Evolutionary conservation across 1,140 invertebrate species (phyloP).

Genomic region (Aricia agestis): DNA sequence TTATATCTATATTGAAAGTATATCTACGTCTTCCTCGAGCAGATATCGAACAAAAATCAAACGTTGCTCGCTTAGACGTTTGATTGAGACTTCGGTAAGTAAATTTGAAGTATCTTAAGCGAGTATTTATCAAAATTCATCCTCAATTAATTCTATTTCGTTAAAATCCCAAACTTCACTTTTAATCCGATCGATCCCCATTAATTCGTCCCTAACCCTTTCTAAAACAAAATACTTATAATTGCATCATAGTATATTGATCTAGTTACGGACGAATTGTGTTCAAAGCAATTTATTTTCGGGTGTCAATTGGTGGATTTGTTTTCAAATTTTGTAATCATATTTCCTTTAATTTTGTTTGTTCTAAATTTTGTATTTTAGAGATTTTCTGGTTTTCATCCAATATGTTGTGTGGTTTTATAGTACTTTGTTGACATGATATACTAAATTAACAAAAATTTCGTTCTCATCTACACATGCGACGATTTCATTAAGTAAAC

Average conservation of each 20-base stretch:
- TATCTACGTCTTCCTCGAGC: background rate
- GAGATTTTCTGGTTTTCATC: background rate
- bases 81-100: background rate
- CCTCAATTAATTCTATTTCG: slow-evolving; percentile 59
- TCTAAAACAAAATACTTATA: slow-evolving; percentile 49
- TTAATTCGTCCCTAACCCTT: slow-evolving; percentile 42
- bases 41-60: background rate
- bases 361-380: background rate
- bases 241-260: slow-evolving; percentile 55
- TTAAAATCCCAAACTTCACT: slow-evolving; percentile 57
- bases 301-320: slow-evolving; percentile 29
- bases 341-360: background rate
- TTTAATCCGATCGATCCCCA: slow-evolving; percentile 58
- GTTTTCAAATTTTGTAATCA: slow-evolving; percentile 13
- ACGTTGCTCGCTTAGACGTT: background rate
- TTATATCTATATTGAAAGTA: too few relatives aligned
- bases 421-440: background rate
- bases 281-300: slow-evolving; percentile 35
- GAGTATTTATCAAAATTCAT: slow-evolving; percentile 54
- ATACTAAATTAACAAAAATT: background rate
- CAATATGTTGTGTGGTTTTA: background rate
- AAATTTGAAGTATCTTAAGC: slow-evolving; percentile 30
- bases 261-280: slow-evolving; percentile 39
- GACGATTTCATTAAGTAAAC: background rate
- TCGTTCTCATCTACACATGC: background rate